Base-by-base conservation (phyloP, 2,797 vertebrate genomes). In the Poeciliopsis presidionis region DNA sequence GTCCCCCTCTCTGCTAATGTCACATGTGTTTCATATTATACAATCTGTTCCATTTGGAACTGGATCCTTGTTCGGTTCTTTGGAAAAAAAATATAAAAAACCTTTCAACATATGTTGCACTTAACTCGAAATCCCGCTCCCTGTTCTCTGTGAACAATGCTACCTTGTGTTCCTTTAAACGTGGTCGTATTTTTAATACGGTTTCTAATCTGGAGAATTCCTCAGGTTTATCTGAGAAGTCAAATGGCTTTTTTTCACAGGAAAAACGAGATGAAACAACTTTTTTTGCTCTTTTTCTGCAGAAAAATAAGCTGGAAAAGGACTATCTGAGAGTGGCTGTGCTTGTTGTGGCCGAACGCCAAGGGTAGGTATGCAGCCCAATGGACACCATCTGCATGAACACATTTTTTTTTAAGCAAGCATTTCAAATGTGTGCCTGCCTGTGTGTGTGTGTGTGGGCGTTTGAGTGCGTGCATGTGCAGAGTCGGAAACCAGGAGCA, bases 301-400 rank as follows among this genome's bases (percentile, higher is more conserved):
- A 87, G 91, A 83, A 89, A 95, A 94, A 94, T 92, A 95, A 93
- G 90, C 93, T 87, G 86, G 41, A 70, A n/a, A 70, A 89, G 84
- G 92, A 93, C 94, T 94, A 95, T 95, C 93, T 93, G 91, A 91
- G 92, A 94, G 94, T 94, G 92, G 89, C 92, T 94, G 85, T 95
- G 94, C 95, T 95, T 95, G 93, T 94, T 93, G 94, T 95, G 95
- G 95, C 93, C 90, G 63, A 43, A 81, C 69, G 94, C 94, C 95
- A 95, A 92, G 92, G 81, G 92, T 93, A 95, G 94, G 94, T 95
- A 95, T 96, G 95, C 92, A 90, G 93, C 93, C 92, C 93, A 94
- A 95, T 94, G 94, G 95, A 95, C 94, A 95, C 94, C 95, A 96
- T 95, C 95, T 95, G 95, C 93, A 94, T 88, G 92, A 92, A 93